phyloP scores from a whole-genome alignment of 2,113 vertebrate species.

The Peucedramus taeniatus region DNA sequence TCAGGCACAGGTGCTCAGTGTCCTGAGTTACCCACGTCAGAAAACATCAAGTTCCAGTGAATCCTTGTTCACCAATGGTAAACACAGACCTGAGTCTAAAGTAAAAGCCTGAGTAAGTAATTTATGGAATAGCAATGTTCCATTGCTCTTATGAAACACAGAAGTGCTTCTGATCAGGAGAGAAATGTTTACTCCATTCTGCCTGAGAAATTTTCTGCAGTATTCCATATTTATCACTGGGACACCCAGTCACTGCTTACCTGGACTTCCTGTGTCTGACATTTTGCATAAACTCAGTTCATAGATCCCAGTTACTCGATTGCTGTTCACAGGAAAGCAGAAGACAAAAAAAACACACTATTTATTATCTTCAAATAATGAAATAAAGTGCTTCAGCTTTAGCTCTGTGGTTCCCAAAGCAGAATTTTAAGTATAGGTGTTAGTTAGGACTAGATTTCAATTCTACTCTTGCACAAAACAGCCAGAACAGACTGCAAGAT shows the following conservation, averaged over 20 bases:
- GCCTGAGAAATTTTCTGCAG: neutral
- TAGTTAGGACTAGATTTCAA: neutral
- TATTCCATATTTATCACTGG: neutral
- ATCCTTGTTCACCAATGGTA: neutral
- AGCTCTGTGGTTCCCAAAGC: neutral
- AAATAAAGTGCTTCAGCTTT: neutral
- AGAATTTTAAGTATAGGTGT: neutral
- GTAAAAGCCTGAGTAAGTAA: neutral
- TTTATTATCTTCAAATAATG: neutral
- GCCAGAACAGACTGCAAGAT: neutral
- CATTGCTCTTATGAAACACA: neutral
- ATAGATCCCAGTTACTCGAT: conserved; percentile 94
- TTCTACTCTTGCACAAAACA: neutral
- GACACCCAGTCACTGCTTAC: conserved; percentile 65
- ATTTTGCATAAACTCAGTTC: conserved; percentile 97
- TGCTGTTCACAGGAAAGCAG: conserved; percentile 74
- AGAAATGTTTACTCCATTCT: neutral
- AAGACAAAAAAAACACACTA: neutral
- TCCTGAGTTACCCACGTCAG: neutral
- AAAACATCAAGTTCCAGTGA: neutral
- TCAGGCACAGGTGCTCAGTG: neutral
- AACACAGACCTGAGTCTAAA: neutral
- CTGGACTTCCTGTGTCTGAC: conserved; percentile 95
- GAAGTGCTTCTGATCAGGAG: neutral
- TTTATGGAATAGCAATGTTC: neutral